phyloP scores from a whole-genome alignment of 2,113 vertebrate species.

The Donacobius atricapilla region DNA sequence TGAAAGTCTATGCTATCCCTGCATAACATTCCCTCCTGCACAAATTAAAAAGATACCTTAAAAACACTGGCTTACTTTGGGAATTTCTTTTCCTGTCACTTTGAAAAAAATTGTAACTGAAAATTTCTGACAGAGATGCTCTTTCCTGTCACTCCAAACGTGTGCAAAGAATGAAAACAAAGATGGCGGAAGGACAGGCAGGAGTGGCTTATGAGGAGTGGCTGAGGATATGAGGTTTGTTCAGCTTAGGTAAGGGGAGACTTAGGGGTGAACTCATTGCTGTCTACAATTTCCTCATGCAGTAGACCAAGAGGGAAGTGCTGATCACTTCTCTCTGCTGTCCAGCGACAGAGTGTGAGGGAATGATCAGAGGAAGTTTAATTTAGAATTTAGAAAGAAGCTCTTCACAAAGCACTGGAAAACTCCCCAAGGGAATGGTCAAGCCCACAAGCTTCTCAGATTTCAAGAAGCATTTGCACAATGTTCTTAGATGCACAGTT shows the following conservation, averaged over 20 bases:
- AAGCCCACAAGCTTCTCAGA: neutral
- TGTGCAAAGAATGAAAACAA: neutral
- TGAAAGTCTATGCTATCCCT: neutral
- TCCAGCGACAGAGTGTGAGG: neutral
- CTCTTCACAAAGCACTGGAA: neutral
- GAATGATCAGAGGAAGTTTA: neutral
- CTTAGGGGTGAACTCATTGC: neutral
- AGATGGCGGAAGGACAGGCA: neutral
- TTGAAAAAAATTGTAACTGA: neutral
- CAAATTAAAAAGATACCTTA: neutral
- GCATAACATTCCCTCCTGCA: neutral
- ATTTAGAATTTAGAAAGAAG: neutral
- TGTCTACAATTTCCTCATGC: neutral
- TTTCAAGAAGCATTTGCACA: neutral
- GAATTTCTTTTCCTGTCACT: neutral
- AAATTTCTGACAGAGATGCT: neutral
- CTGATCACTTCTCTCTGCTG: neutral
- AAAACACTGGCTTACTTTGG: neutral
- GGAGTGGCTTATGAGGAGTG: accelerated
- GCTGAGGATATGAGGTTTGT: neutral
- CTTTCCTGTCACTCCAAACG: neutral
- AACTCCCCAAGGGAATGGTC: neutral
- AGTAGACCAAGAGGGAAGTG: neutral
- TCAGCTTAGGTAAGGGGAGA: neutral
- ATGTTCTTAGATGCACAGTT: neutral